Evolutionary conservation across 2,888 invertebrate genomes (phyloP).

Genomic region (Watsonalla binaria): DNA sequence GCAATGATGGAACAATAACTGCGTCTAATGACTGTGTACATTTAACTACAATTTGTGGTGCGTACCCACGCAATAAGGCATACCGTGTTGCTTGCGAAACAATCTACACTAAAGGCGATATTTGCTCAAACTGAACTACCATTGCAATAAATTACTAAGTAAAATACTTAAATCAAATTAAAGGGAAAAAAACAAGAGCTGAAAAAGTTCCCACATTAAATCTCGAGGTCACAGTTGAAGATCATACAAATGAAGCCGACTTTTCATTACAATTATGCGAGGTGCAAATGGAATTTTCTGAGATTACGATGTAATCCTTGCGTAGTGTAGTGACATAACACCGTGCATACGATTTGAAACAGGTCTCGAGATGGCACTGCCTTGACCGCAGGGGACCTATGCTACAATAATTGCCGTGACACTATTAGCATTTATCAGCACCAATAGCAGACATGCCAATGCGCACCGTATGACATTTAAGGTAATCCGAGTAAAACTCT

Average conservation of each 20-base stretch:
- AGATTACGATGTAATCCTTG: conserved; percentile 3
- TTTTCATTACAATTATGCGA: conserved; percentile 20
- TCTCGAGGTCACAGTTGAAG: conserved; percentile 45
- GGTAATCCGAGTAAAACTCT: conserved; percentile 19
- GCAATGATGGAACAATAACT: conserved; percentile 12
- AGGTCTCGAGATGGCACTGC: conserved; percentile 51
- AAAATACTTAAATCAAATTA: conserved; percentile 53
- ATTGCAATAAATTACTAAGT: conserved; percentile 39
- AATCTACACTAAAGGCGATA: conserved; percentile 22
- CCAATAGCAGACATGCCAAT: conserved; percentile 26
- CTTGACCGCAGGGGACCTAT: conserved; percentile 60
- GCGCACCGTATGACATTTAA: conserved; percentile 35
- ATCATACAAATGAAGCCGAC: conserved; percentile 17
- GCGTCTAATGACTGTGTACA: conserved; percentile 12
- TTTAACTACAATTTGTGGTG: conserved; percentile 5
- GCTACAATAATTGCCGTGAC: conserved; percentile 54
- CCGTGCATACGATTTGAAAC: conserved; percentile 36
- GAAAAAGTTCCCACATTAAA: conserved; percentile 63
- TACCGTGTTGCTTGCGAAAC: conserved; percentile 19
- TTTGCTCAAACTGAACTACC: conserved; percentile 37
- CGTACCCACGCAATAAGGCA: conserved; percentile 23
- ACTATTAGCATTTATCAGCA: conserved; percentile 48
- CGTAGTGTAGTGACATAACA: conserved; percentile 40
- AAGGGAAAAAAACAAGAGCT: conserved; percentile 34
- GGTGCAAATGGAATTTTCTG: conserved; percentile 12